Evolutionary conservation across 1,140 invertebrate species (phyloP).

Genomic region (Papilio xuthus): DNA sequence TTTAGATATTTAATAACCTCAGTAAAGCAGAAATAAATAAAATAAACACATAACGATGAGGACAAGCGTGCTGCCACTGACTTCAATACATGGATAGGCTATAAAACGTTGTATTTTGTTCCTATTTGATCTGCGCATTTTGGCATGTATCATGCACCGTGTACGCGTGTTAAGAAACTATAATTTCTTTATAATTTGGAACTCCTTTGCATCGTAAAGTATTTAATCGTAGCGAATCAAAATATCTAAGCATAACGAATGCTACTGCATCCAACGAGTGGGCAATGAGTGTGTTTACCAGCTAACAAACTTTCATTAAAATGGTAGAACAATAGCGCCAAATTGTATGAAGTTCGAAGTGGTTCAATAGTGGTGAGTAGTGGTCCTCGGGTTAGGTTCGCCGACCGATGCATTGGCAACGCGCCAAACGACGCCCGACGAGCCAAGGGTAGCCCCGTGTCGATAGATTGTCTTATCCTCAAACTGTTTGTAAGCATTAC

Average conservation of each 20-base stretch:
- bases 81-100: too few relatives aligned
- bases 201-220: background rate
- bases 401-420: constrained; percentile 30
- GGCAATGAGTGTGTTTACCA: constrained; percentile 27
- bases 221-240: background rate
- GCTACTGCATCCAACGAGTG: background rate
- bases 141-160: background rate
- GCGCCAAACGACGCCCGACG: constrained; percentile 7
- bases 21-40: too few relatives aligned
- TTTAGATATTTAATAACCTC: too few relatives aligned
- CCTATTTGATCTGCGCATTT: too few relatives aligned
- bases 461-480: constrained; percentile 34
- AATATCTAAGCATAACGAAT: background rate
- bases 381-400: constrained; percentile 26
- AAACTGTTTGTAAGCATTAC: constrained; percentile 32
- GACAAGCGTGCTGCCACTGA: too few relatives aligned
- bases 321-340: constrained; percentile 28
- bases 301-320: constrained; percentile 34
- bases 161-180: background rate
- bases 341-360: constrained; percentile 31
- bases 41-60: too few relatives aligned
- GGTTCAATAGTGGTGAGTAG: constrained; percentile 33
- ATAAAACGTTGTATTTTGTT: too few relatives aligned
- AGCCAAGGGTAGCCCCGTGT: background rate
- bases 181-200: background rate